Conservation (phyloP, 2,888 invertebrate species). For the Dusona sp. region DNA sequence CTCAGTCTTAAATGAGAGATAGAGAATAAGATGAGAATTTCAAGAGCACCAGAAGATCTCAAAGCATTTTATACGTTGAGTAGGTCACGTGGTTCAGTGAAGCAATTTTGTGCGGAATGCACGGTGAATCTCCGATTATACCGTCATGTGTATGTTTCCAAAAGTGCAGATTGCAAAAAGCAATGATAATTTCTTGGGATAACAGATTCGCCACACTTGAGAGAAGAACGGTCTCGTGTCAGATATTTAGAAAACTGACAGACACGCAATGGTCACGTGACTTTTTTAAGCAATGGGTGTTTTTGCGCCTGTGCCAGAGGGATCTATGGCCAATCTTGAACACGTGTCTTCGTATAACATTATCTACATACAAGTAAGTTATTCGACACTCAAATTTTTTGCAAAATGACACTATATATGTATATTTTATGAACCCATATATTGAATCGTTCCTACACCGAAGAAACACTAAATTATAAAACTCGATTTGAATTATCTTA, state of each 20-base stretch:
- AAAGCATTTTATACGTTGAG: neutral
- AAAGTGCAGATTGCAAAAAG: neutral
- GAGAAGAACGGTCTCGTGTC: conserved; percentile 50
- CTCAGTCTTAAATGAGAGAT: neutral
- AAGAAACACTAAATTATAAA: neutral
- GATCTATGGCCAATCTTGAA: conserved; percentile 42
- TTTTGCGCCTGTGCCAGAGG: conserved; percentile 59
- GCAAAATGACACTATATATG: neutral
- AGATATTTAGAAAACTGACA: conserved; percentile 49
- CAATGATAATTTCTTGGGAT: conserved; percentile 16
- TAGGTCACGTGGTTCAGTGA: conserved; percentile 46
- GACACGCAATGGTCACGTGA: conserved; percentile 59
- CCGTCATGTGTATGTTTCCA: neutral
- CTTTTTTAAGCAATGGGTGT: conserved; percentile 51
- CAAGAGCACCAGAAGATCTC: conserved; percentile 14
- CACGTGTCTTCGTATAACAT: conserved; percentile 49
- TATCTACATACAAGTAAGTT: conserved; percentile 11
- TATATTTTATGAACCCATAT: neutral
- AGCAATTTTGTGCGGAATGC: conserved; percentile 11
- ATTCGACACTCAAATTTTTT: conserved; percentile 12
- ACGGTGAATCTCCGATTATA: conserved; percentile 51
- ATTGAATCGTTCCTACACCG: neutral
- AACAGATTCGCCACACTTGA: conserved; percentile 33
- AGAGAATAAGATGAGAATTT: conserved; percentile 12
- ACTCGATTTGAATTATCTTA: conserved; percentile 39